Percentiles rank a stretch among this genome's conserved stretches.
Conservation (phyloP, 2,888 invertebrate genomes). For the Autographa pulchrina region DNA sequence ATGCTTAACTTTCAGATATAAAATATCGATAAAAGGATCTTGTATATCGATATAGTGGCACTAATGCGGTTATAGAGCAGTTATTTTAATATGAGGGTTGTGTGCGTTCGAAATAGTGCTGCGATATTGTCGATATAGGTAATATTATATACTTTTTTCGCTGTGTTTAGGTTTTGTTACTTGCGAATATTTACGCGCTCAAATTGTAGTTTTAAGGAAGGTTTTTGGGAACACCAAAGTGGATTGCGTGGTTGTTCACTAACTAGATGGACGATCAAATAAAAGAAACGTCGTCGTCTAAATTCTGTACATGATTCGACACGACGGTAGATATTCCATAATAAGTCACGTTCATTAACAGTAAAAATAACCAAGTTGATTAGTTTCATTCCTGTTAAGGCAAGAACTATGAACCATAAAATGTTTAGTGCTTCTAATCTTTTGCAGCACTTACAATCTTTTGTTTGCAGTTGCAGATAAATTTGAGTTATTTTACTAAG, state of each 20-base stretch:
- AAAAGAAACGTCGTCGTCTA: too few relatives aligned
- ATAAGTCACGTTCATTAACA: neutral
- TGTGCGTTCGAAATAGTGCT: neutral
- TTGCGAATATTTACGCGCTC: too few relatives aligned
- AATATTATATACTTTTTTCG: neutral
- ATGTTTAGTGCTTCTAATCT: neutral
- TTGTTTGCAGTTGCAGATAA: neutral
- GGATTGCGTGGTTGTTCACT: too few relatives aligned
- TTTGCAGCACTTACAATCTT: neutral
- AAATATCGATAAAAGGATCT: constrained; percentile 60
- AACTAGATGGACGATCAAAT: too few relatives aligned
- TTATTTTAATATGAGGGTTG: neutral
- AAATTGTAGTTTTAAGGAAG: too few relatives aligned
- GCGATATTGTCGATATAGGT: neutral
- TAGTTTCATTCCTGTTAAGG: neutral
- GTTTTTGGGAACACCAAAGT: too few relatives aligned
- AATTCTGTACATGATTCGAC: too few relatives aligned
- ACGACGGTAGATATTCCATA: neutral
- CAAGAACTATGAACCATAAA: neutral
- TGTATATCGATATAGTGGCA: constrained; percentile 11
- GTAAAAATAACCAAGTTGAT: neutral
- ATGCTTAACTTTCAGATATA: constrained; percentile 56
- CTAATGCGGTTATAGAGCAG: constrained; percentile 1
- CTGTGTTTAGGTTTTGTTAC: too few relatives aligned
- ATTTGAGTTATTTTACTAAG: neutral